A percentile compares a stretch with the other conserved stretches of the same genome.
These are phyloP conservation scores for Cyprinella venusta DNA, from an alignment of 2,797 vertebrate species.

Conservation along the genomic window DNA sequence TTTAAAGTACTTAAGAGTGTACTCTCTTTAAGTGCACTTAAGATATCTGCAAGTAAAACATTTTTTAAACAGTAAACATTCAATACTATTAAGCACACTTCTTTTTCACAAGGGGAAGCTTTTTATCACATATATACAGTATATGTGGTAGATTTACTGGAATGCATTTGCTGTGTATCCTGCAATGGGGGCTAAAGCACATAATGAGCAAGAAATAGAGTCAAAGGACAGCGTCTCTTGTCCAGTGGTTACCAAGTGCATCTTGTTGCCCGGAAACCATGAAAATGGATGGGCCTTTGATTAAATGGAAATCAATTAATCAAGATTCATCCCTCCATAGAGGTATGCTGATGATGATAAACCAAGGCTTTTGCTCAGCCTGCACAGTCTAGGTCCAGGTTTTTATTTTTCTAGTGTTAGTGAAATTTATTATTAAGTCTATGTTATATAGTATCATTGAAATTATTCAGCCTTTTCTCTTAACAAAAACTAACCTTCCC, in stretches of 20 bases:
- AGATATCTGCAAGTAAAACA: not conserved
- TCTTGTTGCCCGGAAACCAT: conserved; percentile 62
- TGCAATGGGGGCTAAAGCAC: not conserved
- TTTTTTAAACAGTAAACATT: not conserved
- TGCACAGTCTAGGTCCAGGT: not conserved
- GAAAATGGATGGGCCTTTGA: conserved; percentile 46
- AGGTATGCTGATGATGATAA: conserved; percentile 52
- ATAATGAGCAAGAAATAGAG: conserved; percentile 34
- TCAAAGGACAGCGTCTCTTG: conserved; percentile 22
- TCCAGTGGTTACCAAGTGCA: conserved; percentile 52
- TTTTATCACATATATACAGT: not conserved
- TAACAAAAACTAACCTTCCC: not conserved
- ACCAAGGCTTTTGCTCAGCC: conserved; percentile 42
- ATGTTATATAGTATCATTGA: conserved; percentile 52
- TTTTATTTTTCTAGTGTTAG: not conserved
- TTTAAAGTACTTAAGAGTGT: not conserved
- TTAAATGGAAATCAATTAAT: conserved; percentile 68
- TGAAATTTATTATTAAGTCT: conserved; percentile 14
- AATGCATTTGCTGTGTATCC: conserved; percentile 1
- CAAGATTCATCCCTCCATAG: conserved; percentile 58
- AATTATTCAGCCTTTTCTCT: conserved; percentile 49
- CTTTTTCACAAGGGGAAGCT: not conserved
- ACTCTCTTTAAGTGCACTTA: not conserved
- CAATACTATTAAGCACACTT: not conserved
- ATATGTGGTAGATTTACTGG: not conserved